Conservation (phyloP, 2,797 vertebrate species). For the Sebastiscus albofasciatus region DNA sequence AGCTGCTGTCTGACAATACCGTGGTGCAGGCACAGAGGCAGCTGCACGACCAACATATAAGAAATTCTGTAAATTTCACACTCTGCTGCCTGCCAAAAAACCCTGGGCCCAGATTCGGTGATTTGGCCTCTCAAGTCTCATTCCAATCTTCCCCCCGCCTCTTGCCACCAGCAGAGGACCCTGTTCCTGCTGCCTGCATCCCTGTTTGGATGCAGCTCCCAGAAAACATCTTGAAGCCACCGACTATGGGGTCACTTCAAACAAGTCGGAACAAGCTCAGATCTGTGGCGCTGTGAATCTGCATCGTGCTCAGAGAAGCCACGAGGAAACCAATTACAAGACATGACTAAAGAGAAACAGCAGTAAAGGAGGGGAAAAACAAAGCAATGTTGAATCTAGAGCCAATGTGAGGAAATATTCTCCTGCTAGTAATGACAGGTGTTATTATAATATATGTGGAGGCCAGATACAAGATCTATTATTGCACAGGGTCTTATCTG, state of each 20-base stretch:
- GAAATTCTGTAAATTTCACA: constrained; percentile 91
- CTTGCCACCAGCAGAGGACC: constrained; percentile 63
- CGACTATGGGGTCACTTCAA: constrained; percentile 87
- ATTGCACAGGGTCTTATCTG: neutral
- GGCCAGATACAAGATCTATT: constrained; percentile 20
- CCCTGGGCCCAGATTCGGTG: constrained; percentile 87
- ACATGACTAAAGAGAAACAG: constrained; percentile 38
- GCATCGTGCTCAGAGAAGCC: constrained; percentile 47
- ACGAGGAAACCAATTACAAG: constrained; percentile 55
- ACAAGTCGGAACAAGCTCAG: constrained; percentile 85
- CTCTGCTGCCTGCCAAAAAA: constrained; percentile 87
- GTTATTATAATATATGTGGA: constrained; percentile 32
- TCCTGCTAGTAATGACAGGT: constrained; percentile 8
- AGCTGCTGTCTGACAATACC: constrained; percentile 68
- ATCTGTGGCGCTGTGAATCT: constrained; percentile 68
- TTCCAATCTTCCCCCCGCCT: constrained; percentile 62
- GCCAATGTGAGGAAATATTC: constrained; percentile 11
- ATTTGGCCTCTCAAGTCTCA: constrained; percentile 84
- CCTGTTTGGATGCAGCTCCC: constrained; percentile 62
- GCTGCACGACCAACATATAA: constrained; percentile 87
- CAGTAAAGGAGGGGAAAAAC: neutral
- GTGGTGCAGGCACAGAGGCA: constrained; percentile 83
- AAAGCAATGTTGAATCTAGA: constrained; percentile 5
- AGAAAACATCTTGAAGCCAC: constrained; percentile 75
- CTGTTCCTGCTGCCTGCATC: constrained; percentile 57